Evolutionary conservation across 2,797 vertebrate species (phyloP), one percentile per base, ranked within the genome.

Genomic region (Gastrophryne carolinensis): DNA sequence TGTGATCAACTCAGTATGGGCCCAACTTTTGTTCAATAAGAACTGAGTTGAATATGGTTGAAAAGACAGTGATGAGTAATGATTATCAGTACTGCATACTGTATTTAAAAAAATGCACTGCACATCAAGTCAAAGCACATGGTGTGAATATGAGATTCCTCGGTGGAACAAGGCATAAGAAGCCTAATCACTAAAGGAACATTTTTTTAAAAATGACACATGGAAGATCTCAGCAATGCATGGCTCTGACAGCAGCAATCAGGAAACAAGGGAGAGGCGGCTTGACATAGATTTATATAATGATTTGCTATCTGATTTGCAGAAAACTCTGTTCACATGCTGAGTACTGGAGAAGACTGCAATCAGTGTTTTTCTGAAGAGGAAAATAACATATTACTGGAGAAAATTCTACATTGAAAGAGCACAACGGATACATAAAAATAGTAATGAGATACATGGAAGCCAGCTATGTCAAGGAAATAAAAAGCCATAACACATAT

Each of bases 381-480:
- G 77, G 75, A 65, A 58, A 82, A 80, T 26, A 52, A 64, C 19
- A 74, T 80, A 54, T 75, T 64, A 56, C 34, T 5, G 26, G 66
- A 30, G 24, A 44, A 69, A 69, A 69, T 41, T 56, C 17, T 13
- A 44, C 15, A 3, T 26, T 44, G 34, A n/a, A 41, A 44, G 53
- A 34, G 44, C 27, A 19, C 44, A 34, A 1, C 24, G 13, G 34
- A 29, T 17, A 8, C 56, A 57, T 39, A 57, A 57, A 44, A 24
- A 23, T 32, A 57, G 15, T 56, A 35, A 39, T 17, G 34, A 44
- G 35, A 41, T 39, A 30, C 5, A 44, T 35, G 4, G 66, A 30
- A 27, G 23, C 24, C 6, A 17, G 7, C 37, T 34, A 17, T 68
- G 65, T 41, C 66, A 69, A 11, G 26, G 19, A 26, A 54, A 54